Conservation (phyloP, 2,797 vertebrate genomes). For the Heterohyrax brucei region DNA sequence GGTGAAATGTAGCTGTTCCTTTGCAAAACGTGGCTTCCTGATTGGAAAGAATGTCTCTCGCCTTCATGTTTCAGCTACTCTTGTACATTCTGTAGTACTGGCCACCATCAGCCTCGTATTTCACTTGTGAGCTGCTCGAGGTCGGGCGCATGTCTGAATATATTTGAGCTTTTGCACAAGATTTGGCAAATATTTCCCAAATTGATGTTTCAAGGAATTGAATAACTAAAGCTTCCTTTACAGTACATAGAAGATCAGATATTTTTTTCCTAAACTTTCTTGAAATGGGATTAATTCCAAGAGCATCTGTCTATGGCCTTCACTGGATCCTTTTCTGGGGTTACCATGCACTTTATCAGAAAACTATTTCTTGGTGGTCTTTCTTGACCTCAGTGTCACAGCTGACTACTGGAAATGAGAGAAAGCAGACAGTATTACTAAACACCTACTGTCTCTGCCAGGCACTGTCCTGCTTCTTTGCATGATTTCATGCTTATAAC, state of each 20-base stretch:
- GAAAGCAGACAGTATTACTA: neutral
- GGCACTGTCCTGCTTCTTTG: neutral
- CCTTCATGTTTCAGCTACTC: neutral
- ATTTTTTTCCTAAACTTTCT: conserved; percentile 29
- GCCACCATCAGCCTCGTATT: neutral
- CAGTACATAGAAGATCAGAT: neutral
- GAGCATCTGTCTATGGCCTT: neutral
- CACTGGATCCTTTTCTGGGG: neutral
- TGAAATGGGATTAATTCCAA: conserved; percentile 48
- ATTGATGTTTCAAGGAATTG: conserved; percentile 26
- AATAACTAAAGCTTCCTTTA: conserved; percentile 28
- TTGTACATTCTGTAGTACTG: neutral
- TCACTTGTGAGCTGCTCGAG: neutral
- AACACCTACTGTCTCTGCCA: neutral
- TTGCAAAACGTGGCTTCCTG: neutral
- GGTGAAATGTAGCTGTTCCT: neutral
- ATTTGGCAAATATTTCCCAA: conserved; percentile 9
- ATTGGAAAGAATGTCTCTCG: neutral
- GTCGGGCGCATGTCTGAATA: neutral
- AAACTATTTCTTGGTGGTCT: neutral
- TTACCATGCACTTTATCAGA: neutral
- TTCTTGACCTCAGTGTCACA: neutral
- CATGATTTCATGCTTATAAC: neutral
- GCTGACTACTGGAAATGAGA: neutral
- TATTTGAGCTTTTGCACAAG: neutral